These are phyloP conservation scores for Actinia tenebrosa DNA, from an alignment of 64 coral and sea anemone species.

Conservation along the genomic window DNA sequence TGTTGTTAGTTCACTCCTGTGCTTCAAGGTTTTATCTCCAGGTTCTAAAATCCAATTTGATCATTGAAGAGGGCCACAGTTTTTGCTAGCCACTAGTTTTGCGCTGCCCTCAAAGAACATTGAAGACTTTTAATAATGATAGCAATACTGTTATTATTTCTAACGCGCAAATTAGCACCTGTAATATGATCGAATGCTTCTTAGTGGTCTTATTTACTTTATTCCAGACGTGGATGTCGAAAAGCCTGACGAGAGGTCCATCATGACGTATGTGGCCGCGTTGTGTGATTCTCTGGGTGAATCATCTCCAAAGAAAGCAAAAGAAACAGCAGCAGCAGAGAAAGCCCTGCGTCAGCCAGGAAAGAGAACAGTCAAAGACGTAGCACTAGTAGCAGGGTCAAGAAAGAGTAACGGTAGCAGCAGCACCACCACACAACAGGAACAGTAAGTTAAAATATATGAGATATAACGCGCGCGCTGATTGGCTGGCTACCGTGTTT, in stretches of 20 bases:
- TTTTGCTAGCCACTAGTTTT: no score
- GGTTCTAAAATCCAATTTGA: no score
- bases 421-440: neutral
- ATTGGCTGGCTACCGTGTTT: no score
- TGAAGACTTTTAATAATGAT: no score
- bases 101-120: no score
- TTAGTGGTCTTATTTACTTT: neutral
- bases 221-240: slow-evolving; percentile 50
- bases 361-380: slow-evolving; percentile 19
- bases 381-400: slow-evolving; percentile 1
- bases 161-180: no score
- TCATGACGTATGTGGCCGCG: slow-evolving; percentile 49
- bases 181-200: no score
- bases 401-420: neutral
- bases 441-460: neutral
- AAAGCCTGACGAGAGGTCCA: slow-evolving; percentile 60
- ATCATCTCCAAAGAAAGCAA: slow-evolving; percentile 16
- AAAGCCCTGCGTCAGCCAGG: slow-evolving; percentile 11
- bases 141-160: no score
- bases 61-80: no score
- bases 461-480: no score
- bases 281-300: slow-evolving; percentile 43
- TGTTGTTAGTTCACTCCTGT: no score
- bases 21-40: no score
- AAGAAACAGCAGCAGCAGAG: slow-evolving; percentile 2